Conservation (phyloP, 2,113 vertebrate genomes). For the Oryzias curvinotus region DNA sequence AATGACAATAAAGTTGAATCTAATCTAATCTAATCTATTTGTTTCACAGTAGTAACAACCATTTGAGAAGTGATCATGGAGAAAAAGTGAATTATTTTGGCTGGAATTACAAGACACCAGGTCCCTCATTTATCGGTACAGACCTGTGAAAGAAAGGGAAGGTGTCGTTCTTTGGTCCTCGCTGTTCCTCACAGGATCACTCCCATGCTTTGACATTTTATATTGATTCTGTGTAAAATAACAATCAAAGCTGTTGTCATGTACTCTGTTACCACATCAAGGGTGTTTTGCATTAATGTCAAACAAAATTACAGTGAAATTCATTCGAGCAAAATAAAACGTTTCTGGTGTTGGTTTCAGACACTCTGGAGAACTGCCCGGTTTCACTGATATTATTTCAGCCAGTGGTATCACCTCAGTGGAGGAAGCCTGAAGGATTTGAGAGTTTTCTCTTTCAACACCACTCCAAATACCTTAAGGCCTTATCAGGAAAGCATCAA, state of each 20-base stretch:
- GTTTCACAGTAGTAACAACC: too few species aligned
- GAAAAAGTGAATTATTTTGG: too few species aligned
- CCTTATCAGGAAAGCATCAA: conserved; percentile 48
- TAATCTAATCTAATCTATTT: too few species aligned
- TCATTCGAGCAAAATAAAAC: conserved; percentile 46
- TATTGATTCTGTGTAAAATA: conserved; percentile 53
- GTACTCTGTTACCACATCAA: conserved; percentile 11
- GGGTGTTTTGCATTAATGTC: conserved; percentile 40
- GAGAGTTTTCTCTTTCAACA: conserved; percentile 72
- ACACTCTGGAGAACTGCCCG: conserved; percentile 39
- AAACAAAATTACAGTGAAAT: conserved; percentile 56
- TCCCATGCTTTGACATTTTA: conserved; percentile 52
- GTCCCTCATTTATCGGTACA: too few species aligned
- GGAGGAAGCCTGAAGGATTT: conserved; percentile 53
- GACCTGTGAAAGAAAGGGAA: too few species aligned
- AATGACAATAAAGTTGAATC: too few species aligned
- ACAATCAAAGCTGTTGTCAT: conserved; percentile 47
- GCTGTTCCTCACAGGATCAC: conserved; percentile 32
- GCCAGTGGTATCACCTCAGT: conserved; percentile 50
- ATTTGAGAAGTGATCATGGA: too few species aligned
- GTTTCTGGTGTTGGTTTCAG: conserved; percentile 43
- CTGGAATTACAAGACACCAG: too few species aligned
- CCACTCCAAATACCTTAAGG: conserved; percentile 47
- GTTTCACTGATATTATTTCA: conserved; percentile 55
- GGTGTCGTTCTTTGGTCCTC: conserved; percentile 14